Conservation (phyloP, 2,888 invertebrate species). For the Dicyrtoma fusca region DNA sequence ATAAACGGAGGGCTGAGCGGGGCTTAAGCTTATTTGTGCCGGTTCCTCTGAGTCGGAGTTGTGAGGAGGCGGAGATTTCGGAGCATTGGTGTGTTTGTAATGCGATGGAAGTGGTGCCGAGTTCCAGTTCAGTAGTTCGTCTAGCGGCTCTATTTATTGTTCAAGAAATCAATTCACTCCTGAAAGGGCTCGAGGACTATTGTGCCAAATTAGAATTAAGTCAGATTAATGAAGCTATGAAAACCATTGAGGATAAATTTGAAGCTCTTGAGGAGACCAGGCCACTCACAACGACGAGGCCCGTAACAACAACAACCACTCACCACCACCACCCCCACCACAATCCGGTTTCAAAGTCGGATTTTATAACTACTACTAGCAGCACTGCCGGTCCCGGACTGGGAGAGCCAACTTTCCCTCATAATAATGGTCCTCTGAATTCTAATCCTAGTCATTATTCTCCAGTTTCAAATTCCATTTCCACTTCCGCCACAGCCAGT, state of each 20-base stretch:
- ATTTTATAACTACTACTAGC: too few species aligned
- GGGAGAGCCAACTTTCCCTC: too few species aligned
- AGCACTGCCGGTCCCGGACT: too few species aligned
- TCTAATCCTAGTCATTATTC: too few species aligned
- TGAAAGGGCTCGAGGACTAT: background rate
- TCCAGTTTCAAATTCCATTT: too few species aligned
- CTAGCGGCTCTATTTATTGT: background rate
- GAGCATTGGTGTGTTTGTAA: constrained; percentile 18
- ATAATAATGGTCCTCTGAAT: too few species aligned
- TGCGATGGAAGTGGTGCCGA: background rate
- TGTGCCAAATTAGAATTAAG: constrained; percentile 26
- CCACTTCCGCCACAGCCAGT: too few species aligned
- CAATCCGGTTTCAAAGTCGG: too few species aligned
- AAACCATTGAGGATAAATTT: constrained; percentile 2
- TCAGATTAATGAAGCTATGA: background rate
- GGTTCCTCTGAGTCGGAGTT: constrained; percentile 73
- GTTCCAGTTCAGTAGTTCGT: background rate
- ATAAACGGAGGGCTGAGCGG: too few species aligned
- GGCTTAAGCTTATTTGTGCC: constrained; percentile 78
- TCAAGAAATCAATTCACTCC: background rate
- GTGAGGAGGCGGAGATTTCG: constrained; percentile 72
- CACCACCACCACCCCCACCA: too few species aligned
- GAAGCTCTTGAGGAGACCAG: background rate
- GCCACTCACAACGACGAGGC: background rate
- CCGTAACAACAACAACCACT: background rate